These are phyloP conservation scores for Epinotia nisella DNA, from an alignment of 2,888 invertebrate species.

Conservation along the genomic window DNA sequence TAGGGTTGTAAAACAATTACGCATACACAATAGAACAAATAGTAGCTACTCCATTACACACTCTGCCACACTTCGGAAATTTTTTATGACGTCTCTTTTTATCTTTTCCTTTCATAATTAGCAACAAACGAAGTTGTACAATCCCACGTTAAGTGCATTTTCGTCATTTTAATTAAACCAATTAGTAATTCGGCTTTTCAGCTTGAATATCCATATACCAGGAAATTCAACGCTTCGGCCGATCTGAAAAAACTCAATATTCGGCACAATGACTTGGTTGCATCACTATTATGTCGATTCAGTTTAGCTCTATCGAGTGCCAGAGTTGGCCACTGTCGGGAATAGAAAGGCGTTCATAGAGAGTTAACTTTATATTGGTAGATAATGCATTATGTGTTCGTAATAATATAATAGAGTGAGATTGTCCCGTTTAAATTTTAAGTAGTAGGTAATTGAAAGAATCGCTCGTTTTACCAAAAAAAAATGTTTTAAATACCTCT, in stretches of 20 bases:
- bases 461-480: too few relatives aligned
- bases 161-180: background rate
- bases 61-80: too few relatives aligned
- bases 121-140: too few relatives aligned
- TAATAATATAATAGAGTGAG: background rate
- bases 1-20: too few relatives aligned
- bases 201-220: background rate
- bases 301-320: conserved; percentile 24
- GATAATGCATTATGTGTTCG: background rate
- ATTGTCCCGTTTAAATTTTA: background rate
- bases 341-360: background rate
- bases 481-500: too few relatives aligned
- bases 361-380: background rate
- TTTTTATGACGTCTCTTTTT: too few relatives aligned
- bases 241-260: background rate
- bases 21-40: too few relatives aligned
- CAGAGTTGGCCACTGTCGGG: conserved; percentile 4
- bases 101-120: too few relatives aligned
- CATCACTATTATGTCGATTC: conserved; percentile 12
- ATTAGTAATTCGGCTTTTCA: background rate
- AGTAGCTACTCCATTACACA: too few relatives aligned
- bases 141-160: too few relatives aligned
- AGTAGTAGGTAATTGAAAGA: too few relatives aligned
- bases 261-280: background rate
- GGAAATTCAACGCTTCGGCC: background rate